These are phyloP conservation scores for Reticulitermes lucifugus DNA, from an alignment of 2,888 invertebrate species.

Conservation along the genomic window DNA sequence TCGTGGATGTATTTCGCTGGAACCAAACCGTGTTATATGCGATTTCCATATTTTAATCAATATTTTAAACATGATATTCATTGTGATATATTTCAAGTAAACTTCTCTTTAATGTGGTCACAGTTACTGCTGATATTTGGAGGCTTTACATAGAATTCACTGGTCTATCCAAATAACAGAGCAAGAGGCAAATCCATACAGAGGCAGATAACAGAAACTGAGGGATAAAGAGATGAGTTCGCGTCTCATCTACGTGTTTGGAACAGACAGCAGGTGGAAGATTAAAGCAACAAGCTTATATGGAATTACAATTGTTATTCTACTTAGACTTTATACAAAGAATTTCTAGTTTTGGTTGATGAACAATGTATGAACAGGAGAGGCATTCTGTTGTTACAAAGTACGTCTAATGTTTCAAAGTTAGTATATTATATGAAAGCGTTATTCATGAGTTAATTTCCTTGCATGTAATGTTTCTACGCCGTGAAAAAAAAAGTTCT, in stretches of 20 bases:
- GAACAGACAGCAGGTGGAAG: background rate
- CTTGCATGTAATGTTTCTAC: too few relatives aligned
- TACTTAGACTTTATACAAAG: background rate
- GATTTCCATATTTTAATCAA: too few relatives aligned
- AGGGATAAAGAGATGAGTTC: background rate
- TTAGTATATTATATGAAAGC: too few relatives aligned
- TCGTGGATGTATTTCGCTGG: too few relatives aligned
- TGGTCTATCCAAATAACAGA: background rate
- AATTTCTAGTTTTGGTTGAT: background rate
- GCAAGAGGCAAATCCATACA: background rate
- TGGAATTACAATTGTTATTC: background rate
- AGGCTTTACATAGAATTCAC: background rate
- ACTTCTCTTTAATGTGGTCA: too few relatives aligned
- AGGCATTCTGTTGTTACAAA: background rate
- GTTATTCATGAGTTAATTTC: too few relatives aligned
- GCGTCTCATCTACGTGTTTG: background rate
- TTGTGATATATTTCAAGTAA: too few relatives aligned
- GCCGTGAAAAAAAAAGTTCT: too few relatives aligned
- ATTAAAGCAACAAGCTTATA: background rate
- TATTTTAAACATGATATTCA: too few relatives aligned
- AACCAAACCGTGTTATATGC: too few relatives aligned
- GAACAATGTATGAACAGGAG: background rate
- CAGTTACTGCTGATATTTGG: background rate
- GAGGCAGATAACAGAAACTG: background rate
- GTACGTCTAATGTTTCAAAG: too few relatives aligned